These are phyloP conservation scores for Gymnoscopelus microlampas DNA, from an alignment of 2,797 vertebrate species.

Conservation along the genomic window DNA sequence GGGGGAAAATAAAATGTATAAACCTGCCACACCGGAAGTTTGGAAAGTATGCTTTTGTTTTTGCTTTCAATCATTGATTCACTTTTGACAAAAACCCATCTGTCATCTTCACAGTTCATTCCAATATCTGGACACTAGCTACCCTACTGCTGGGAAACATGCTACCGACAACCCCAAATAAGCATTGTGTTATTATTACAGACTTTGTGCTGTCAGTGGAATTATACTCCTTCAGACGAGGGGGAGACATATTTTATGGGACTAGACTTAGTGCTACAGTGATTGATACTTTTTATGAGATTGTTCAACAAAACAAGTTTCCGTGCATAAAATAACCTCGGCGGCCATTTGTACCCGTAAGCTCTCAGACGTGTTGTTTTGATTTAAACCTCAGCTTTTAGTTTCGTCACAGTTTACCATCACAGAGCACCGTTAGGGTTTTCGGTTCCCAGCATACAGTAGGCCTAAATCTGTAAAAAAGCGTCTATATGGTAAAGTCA, in stretches of 20 bases:
- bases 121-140: neutral
- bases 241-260: conserved; percentile 38
- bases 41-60: no score
- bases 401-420: conserved; percentile 24
- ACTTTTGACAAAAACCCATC: conserved; percentile 19
- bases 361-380: conserved; percentile 51
- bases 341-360: neutral
- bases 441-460: conserved; percentile 53
- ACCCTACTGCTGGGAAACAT: neutral
- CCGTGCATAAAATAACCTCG: conserved; percentile 22
- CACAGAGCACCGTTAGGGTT: conserved; percentile 4
- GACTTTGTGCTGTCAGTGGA: conserved; percentile 11
- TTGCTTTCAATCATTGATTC: conserved; percentile 22
- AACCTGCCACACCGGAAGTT: no score
- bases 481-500: conserved; percentile 56
- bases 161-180: neutral
- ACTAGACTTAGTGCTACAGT: conserved; percentile 33
- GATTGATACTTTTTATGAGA: conserved; percentile 50
- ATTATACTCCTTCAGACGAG: conserved; percentile 21
- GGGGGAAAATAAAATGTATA: no score
- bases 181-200: neutral
- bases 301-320: conserved; percentile 50
- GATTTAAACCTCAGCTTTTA: conserved; percentile 23
- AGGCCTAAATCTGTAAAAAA: conserved; percentile 47
- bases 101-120: conserved; percentile 20